Base-by-base conservation (phyloP, 2,888 invertebrate species). In the Abrostola triplasia region DNA sequence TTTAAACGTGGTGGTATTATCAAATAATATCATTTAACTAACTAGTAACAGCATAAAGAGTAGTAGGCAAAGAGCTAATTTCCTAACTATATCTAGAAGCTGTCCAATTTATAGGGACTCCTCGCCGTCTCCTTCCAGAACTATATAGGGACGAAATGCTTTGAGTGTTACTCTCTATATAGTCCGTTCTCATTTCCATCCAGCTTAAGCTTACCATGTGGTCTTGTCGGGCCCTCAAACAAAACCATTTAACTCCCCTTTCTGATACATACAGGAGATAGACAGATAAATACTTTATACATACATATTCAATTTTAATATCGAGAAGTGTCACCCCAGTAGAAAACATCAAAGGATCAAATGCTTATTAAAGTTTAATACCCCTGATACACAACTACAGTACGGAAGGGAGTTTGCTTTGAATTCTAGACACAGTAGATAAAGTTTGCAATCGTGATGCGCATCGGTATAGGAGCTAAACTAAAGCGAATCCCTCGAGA, bases 341-440 rank as follows among this genome's bases (percentile, higher is more conserved):
- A 13, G 13, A 53, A 13, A 54, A 54, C 51, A 59, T 59, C 60
- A 59, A 44, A 64, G 52, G 59, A 48, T 63, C 66, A 55, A 48
- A 64, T 62, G 36, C 56, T 53, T 65, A 59, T 70, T 60, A 63
- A 65, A 54, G 57, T 51, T 55, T 42, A 59, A 70, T 55, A 70
- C 52, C 37, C 55, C 12, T 24, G 13, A 36, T 47, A 49, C 48
- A 41, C 52, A 38, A 44, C 11, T 55, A 24, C 49, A 49, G 4
- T 6, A 49, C 49, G 7, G 60, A 48, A 42, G 35, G 44, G 42
- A 52, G 5, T 52, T 40, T 42, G n/a, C 36, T 37, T 12, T 11
- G 9, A 12, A 52, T 51, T 55, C 24, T 58, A 59, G 36, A 42
- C 7, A 48, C 12, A 6, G 24, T 8, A 59, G 13, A 11, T 11